phyloP scores from a whole-genome alignment of 2,113 vertebrate species.

The Steatornis caripensis region DNA sequence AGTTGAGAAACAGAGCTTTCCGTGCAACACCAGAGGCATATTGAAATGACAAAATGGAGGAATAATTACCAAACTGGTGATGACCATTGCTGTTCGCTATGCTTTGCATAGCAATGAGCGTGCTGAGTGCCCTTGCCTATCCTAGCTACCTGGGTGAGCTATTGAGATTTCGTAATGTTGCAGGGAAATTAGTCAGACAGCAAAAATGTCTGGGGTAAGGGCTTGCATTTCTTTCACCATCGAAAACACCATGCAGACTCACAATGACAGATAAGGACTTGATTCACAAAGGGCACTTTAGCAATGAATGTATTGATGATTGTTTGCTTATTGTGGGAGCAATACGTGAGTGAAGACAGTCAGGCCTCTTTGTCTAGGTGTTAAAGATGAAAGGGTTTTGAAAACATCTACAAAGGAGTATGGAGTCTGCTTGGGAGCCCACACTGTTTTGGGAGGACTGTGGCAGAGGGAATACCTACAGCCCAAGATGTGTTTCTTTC shows the following conservation, averaged over 20 bases:
- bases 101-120: neutral
- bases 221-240: neutral
- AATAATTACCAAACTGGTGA: conserved; percentile 35
- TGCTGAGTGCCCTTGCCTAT: neutral
- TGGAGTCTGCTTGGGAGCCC: neutral
- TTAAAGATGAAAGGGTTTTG: neutral
- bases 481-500: neutral
- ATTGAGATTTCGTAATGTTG: fast-evolving
- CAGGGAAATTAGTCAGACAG: neutral
- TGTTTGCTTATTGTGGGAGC: neutral
- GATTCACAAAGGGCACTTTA: neutral
- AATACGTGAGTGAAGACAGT: neutral
- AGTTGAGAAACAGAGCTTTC: neutral
- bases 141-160: fast-evolving
- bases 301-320: neutral
- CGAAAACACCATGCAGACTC: neutral
- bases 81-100: neutral
- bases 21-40: neutral
- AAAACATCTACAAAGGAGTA: neutral
- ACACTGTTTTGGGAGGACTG: neutral
- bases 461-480: neutral
- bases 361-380: neutral
- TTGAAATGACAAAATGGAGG: conserved; percentile 33
- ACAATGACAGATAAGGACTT: neutral
- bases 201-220: neutral